Base-by-base conservation (phyloP, 2,113 vertebrate species). In the Urocitellus parryii region DNA sequence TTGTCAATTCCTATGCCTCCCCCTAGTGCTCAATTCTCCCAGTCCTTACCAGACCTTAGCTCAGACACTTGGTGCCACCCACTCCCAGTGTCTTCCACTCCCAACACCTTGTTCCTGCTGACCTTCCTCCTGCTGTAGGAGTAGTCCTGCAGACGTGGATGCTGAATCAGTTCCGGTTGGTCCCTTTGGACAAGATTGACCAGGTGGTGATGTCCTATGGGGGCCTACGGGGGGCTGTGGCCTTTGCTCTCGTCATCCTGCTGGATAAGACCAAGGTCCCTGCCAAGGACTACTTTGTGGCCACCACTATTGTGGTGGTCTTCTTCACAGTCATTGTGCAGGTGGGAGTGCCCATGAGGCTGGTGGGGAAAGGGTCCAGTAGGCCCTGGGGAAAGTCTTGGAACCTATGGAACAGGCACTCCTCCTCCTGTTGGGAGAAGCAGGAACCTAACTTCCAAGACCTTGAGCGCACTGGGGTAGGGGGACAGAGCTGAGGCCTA, bases 311-410 rank as follows among this genome's bases (percentile, higher is more conserved):
- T 1, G 99, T 99, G 87, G 99, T 99, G 37, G 99, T 99, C 91
- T 99, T 99, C 98, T 99, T 99, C 99, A 99, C 99, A 0, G 99
- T 99, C 97, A 99, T 99, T 95, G 99, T 99, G 97, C 99, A 99
- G 99, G 99, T 99, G 98, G 97, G 98, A 97, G 51, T 39, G 90
- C 80, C 91, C 86, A 65, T 0, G 25, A 84, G 70, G 82, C 78
- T 88, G 81, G 76, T 63, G 79, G 92, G 96, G 48, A 96, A 73
- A 81, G 80, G 88, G 97, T 83, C 51, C 2, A 86, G 79, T 94
- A 80, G 94, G 3, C 73, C 48, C 65, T 73, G 84, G 89, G 95
- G 58, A 91, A 45, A 94, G 39, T 89, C 91, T 81, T 78, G 74
- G 39, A 96, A 48, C 63, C 16, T 96, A 39, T 95, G 90, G 86